Evolutionary conservation across 2,797 vertebrate genomes (phyloP).

Genomic region (Distichodus sexfasciatus): DNA sequence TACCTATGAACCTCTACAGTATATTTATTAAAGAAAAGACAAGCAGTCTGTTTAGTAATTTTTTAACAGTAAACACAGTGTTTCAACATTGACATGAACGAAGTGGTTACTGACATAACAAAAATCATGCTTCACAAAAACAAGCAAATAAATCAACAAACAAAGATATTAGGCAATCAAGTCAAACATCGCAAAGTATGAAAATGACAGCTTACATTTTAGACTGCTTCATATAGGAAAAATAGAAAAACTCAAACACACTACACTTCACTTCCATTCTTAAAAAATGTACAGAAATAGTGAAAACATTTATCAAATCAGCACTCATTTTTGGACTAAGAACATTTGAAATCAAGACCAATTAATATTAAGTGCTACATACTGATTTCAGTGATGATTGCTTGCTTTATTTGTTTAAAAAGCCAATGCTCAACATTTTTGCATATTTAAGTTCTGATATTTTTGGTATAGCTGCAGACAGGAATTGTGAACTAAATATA

Average conservation of each 20-base stretch:
- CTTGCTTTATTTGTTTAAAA: background rate
- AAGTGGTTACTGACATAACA: slow-evolving; percentile 31
- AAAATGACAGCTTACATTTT: slow-evolving; percentile 35
- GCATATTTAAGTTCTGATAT: background rate
- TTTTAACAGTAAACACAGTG: slow-evolving; percentile 31
- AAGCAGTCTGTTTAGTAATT: slow-evolving; percentile 40
- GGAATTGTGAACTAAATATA: slow-evolving; percentile 13
- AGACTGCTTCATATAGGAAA: slow-evolving; percentile 33
- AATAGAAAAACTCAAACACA: background rate
- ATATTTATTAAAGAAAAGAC: background rate
- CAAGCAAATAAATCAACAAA: slow-evolving; percentile 24
- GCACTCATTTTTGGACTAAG: background rate
- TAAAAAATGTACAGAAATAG: slow-evolving; percentile 13
- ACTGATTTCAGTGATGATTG: background rate
- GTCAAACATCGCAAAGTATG: slow-evolving; percentile 19
- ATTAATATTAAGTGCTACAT: slow-evolving; percentile 8
- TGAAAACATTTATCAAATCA: slow-evolving; percentile 26
- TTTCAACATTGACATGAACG: slow-evolving; percentile 42
- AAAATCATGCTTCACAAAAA: slow-evolving; percentile 11
- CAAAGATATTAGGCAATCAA: slow-evolving; percentile 9
- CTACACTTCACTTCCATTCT: slow-evolving; percentile 10
- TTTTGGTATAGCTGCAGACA: background rate
- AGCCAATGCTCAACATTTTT: background rate
- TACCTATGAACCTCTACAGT: too few relatives aligned
- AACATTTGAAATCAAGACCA: background rate